Conservation (phyloP, 2,797 vertebrate species). For the Clarias fuscus region DNA sequence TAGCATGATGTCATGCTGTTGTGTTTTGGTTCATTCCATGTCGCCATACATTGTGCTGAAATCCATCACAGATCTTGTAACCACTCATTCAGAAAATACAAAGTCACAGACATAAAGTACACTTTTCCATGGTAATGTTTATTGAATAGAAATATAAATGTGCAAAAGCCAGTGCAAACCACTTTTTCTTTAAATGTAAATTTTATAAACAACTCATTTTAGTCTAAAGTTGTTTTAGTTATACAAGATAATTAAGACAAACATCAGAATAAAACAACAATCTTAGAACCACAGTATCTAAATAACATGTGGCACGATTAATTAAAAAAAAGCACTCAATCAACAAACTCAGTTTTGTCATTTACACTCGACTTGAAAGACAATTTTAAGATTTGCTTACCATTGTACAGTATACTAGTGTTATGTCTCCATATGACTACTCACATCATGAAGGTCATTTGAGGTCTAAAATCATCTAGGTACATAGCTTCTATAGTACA, state of each 20-base stretch:
- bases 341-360: background rate
- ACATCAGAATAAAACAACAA: background rate
- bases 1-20: conserved; percentile 48
- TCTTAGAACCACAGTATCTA: background rate
- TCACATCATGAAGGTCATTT: background rate
- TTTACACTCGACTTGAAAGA: background rate
- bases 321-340: background rate
- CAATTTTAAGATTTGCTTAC: background rate
- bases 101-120: background rate
- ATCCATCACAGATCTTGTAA: conserved; percentile 30
- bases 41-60: background rate
- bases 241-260: background rate
- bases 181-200: background rate
- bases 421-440: background rate
- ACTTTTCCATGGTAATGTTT: background rate
- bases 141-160: background rate
- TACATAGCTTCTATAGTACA: conserved; percentile 1
- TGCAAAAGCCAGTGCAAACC: too few relatives aligned
- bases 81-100: conserved; percentile 12
- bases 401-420: background rate
- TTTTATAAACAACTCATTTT: background rate
- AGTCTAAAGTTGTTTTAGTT: background rate
- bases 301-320: background rate
- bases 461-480: background rate
- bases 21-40: conserved; percentile 42